phyloP scores from a whole-genome alignment of 2,888 invertebrate genomes.

The Cyclophora albipunctata region DNA sequence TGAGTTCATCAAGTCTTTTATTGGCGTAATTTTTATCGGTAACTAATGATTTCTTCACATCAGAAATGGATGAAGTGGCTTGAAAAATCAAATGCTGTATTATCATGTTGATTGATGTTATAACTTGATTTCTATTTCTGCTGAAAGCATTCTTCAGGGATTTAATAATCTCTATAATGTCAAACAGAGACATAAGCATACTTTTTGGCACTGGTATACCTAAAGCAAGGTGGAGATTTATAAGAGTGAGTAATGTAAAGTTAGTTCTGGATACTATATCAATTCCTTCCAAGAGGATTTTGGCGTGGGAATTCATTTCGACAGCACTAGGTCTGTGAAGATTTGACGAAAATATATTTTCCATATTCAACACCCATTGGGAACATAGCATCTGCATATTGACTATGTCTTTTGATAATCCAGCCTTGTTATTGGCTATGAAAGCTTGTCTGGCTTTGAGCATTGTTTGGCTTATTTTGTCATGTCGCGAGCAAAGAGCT shows the following conservation, averaged over 20 bases:
- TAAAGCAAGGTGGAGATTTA: conserved; percentile 81
- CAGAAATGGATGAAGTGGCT: conserved; percentile 78
- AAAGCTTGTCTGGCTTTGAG: conserved; percentile 72
- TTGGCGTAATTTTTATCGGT: conserved; percentile 79
- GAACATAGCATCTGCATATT: conserved; percentile 43
- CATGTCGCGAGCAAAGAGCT: conserved; percentile 71
- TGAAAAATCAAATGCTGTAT: conserved; percentile 87
- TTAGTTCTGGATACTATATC: conserved; percentile 80
- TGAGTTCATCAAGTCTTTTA: conserved; percentile 80
- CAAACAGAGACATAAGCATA: conserved; percentile 83
- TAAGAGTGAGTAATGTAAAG: conserved; percentile 67
- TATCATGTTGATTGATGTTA: conserved; percentile 83
- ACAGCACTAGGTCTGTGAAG: conserved; percentile 55
- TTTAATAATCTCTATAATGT: conserved; percentile 87
- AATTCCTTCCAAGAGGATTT: conserved; percentile 74
- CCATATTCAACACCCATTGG: conserved; percentile 56
- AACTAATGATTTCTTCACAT: conserved; percentile 80
- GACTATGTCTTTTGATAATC: conserved; percentile 78
- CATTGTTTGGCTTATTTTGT: conserved; percentile 57
- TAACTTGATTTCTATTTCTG: conserved; percentile 80
- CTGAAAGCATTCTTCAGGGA: conserved; percentile 82
- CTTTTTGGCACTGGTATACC: conserved; percentile 86
- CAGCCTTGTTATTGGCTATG: conserved; percentile 73
- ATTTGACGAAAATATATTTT: conserved; percentile 50
- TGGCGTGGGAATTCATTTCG: conserved; percentile 61